Conservation (phyloP, 2,797 vertebrate genomes). For the Cyclopterus lumpus region DNA sequence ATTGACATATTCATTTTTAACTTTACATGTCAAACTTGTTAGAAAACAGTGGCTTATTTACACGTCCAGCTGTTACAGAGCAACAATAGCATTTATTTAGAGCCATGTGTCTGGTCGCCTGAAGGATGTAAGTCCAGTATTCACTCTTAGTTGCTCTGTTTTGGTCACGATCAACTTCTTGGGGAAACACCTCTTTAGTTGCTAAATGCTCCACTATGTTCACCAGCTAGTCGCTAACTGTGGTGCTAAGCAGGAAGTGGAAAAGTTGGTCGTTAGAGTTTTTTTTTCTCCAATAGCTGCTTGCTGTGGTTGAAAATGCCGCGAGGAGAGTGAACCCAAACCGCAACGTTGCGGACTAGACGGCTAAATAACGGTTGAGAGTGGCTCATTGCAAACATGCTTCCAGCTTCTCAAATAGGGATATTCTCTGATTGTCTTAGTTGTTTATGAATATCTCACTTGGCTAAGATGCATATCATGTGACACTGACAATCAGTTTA, state of each 20-base stretch:
- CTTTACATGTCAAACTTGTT: neutral
- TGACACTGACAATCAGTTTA: neutral
- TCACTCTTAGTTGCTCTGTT: neutral
- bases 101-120: neutral
- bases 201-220: neutral
- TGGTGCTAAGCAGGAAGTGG: neutral
- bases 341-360: neutral
- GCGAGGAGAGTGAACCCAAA: neutral
- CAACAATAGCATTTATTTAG: neutral
- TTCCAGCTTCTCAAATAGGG: neutral
- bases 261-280: neutral
- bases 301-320: neutral
- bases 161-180: neutral
- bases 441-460: neutral
- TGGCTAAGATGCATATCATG: neutral
- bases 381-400: neutral
- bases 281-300: neutral
- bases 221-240: neutral
- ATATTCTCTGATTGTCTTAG: neutral
- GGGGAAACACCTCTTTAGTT: neutral
- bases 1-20: neutral
- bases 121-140: neutral
- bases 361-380: neutral
- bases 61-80: too few species aligned
- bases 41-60: neutral